Base-by-base conservation (phyloP, 2,797 vertebrate genomes). In the Cuniculus paca region DNA sequence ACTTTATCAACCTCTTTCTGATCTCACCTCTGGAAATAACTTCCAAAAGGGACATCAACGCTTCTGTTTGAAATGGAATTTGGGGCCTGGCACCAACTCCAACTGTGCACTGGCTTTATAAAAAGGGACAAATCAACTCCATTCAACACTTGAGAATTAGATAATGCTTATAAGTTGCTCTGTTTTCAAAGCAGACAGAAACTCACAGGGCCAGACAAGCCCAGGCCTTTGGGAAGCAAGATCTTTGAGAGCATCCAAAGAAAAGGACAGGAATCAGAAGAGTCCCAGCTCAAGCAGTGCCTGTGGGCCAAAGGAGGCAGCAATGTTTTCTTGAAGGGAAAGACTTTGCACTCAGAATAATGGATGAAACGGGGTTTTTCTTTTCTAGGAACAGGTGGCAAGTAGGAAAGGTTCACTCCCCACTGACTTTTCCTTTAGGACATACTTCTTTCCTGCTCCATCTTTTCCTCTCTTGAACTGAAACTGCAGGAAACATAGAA, bases 91-190 rank as follows among this genome's bases (percentile, higher is more conserved):
- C 2, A 60, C 42, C 26, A 6, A 7, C 4, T n/a, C 9, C 2
- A 4, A 28, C 26, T 61, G 9, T 14, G 39, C 12, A 48, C 3
- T 11, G 39, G 68, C 17, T 24, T 91, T 75, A 20, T 24, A 48
- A 9, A 75, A 63, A 79, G 34, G 34, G 31, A 12, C 16, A 13
- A 1, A 22, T 61, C 24, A 58, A 34, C 52, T 6, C 24, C 39
- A 22, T 8, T 61, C 19, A 14, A 34, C 20, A 1, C 0, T 0
- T 14, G 24, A 10, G 22, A 52, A 4, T 0, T 39, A 78, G n/a
- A n/a, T 4, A 26, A 28, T 12, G 5, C 42, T 24, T 24, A 16
- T 5, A 39, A 4, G 11, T 22, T 19, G 0, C 9, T 16, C 17
- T 84, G 31, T 3, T 19, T 61, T 26, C n/a, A 26, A 1, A 24